These are phyloP conservation scores for Orchesella cincta DNA, from an alignment of 1,140 invertebrate genomes.

Conservation along the genomic window DNA sequence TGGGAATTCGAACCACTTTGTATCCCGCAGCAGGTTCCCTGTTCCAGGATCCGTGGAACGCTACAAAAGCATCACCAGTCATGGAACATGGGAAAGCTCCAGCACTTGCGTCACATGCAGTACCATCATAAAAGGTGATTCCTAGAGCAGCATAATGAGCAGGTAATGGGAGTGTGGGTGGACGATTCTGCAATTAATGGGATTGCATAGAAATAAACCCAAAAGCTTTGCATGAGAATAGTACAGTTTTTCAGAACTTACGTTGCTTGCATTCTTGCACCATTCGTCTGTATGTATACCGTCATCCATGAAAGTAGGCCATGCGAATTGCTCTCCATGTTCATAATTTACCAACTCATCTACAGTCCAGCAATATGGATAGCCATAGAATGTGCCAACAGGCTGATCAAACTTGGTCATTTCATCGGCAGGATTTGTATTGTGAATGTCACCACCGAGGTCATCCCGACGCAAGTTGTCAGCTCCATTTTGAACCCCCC, in stretches of 20 bases:
- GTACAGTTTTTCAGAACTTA: too few relatives aligned
- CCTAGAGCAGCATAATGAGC: constrained; percentile 44
- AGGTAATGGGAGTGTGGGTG: constrained; percentile 40
- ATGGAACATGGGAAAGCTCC: constrained; percentile 41
- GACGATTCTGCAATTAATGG: constrained; percentile 43
- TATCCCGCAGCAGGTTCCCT: constrained; percentile 33
- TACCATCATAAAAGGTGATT: constrained; percentile 37
- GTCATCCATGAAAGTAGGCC: constrained; percentile 45
- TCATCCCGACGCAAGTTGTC: constrained; percentile 42
- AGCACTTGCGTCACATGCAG: neutral
- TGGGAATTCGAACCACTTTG: constrained; percentile 27
- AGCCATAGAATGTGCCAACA: constrained; percentile 43
- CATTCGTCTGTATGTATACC: constrained; percentile 43
- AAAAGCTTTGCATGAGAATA: too few relatives aligned
- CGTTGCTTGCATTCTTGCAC: constrained; percentile 43
- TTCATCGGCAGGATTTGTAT: constrained; percentile 47
- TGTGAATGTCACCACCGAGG: constrained; percentile 47
- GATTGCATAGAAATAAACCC: too few relatives aligned
- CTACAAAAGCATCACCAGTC: constrained; percentile 40
- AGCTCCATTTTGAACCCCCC: constrained; percentile 46
- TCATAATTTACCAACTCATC: constrained; percentile 24
- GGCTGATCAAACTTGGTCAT: constrained; percentile 40
- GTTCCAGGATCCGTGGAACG: constrained; percentile 45
- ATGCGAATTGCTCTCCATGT: constrained; percentile 39
- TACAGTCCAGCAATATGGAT: constrained; percentile 45